Evolutionary conservation across 2,888 invertebrate species (phyloP).

Genomic region (Callosobruchus maculatus): DNA sequence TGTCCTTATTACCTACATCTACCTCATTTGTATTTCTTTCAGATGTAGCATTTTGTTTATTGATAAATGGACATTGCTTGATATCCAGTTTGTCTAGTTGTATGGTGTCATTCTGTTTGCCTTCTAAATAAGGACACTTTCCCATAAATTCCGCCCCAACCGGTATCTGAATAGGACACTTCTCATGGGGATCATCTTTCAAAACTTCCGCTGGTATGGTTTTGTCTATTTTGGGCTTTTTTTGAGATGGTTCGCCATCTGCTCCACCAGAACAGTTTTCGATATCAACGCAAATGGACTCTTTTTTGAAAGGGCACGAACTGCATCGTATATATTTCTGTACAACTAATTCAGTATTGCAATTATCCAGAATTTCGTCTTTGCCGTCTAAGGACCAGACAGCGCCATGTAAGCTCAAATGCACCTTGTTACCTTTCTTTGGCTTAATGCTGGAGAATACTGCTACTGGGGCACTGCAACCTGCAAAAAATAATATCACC

Average conservation of each 20-base stretch:
- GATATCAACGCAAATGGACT: conserved; percentile 28
- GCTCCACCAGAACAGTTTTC: conserved; percentile 32
- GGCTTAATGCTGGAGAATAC: conserved; percentile 62
- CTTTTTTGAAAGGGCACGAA: conserved; percentile 37
- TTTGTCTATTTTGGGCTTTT: conserved; percentile 35
- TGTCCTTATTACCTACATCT: conserved; percentile 23
- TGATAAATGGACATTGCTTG: conserved; percentile 34
- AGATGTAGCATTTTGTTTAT: neutral
- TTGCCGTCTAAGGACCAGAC: conserved; percentile 88
- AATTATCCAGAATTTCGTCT: conserved; percentile 59
- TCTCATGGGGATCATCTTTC: conserved; percentile 42
- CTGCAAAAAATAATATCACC: too few species aligned
- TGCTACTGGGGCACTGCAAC: conserved; percentile 94
- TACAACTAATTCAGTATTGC: conserved; percentile 30
- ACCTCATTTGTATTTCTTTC: conserved; percentile 16
- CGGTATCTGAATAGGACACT: conserved; percentile 51
- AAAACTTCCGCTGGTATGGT: conserved; percentile 32
- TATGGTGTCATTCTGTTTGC: conserved; percentile 4
- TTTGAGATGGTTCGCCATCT: conserved; percentile 29
- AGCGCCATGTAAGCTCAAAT: conserved; percentile 67
- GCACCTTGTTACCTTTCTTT: conserved; percentile 33
- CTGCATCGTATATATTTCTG: conserved; percentile 32
- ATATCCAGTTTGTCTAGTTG: conserved; percentile 7
- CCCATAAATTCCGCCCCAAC: conserved; percentile 57
- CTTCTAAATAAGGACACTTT: conserved; percentile 54